Base-by-base conservation (phyloP, 2,113 vertebrate species). In the Paramisgurnus dabryanus region DNA sequence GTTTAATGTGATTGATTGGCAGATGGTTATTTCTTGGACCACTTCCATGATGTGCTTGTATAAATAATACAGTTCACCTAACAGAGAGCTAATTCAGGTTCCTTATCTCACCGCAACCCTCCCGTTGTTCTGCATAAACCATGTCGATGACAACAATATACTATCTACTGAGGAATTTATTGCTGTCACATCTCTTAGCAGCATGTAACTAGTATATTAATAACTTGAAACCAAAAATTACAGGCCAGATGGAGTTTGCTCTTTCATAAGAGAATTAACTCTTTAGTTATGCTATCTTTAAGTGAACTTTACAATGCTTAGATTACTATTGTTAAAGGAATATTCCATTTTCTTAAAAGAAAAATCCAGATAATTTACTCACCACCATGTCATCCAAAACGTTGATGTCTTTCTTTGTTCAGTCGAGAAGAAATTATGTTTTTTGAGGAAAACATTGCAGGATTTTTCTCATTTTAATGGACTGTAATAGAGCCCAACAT, bases 1-100 rank as follows among this genome's bases (percentile, higher is more conserved):
- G 78, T 72, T 50, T 27, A 10, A 53, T 64, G 34, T 15, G 61
- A 80, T 75, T 75, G 79, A 80, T 74, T 74, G 63, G 65, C 53
- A 60, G 43, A 80, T 75, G 70, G 47, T 18, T 67, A 55, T 73
- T 61, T 71, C 55, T 49, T 72, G 70, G 47, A 41, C 7, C 6
- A 5, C 43, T 72, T 67, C 57, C 22, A 75, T 74, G 63, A 64
- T 43, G 49, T 13, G 27, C 34, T 61, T 50, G 41, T 61, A 79
- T 70, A 74, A 70, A 61, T 79, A 79, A 79, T 49, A 12, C 47
- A 64, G 58, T 64, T 18, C 58, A 55, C 27, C 27, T 49, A 66
- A 76, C 34, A 55, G 43, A 75, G 70, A 73, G 58, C 43, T 75
- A 64, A 64, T 64, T 75, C 41, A 12, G 58, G 57, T 64, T 45